Percentiles rank a stretch among this genome's conserved stretches.
phyloP scores from a whole-genome alignment of 2,797 vertebrate genomes.

The Diplodus sargus region DNA sequence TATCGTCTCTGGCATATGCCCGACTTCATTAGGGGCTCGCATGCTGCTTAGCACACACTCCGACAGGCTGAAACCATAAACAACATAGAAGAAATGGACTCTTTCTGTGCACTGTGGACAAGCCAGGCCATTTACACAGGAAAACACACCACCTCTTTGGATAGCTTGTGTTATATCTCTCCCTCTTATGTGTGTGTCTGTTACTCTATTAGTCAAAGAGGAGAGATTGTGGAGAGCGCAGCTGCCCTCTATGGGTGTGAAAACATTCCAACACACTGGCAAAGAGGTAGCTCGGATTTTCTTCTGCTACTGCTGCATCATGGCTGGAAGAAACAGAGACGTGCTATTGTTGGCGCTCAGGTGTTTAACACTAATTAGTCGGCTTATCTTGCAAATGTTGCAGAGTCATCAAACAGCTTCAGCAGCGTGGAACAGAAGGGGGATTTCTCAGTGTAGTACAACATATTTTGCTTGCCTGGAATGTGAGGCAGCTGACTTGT shows the following conservation, averaged over 20 bases:
- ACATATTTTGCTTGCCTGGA: slow-evolving; percentile 35
- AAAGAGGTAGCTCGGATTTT: slow-evolving; percentile 27
- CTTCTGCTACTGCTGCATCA: slow-evolving; percentile 37
- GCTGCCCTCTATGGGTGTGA: slow-evolving; percentile 84
- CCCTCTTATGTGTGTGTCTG: slow-evolving; percentile 2
- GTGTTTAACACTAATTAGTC: slow-evolving; percentile 72
- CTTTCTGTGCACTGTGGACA: slow-evolving; percentile 25
- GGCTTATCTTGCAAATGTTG: slow-evolving; percentile 59
- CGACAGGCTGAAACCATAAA: slow-evolving; percentile 42
- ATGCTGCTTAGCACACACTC: slow-evolving; percentile 42
- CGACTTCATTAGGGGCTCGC: slow-evolving; percentile 53
- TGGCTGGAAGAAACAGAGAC: slow-evolving; percentile 40
- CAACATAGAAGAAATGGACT: slow-evolving; percentile 36
- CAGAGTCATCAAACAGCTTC: slow-evolving; percentile 45
- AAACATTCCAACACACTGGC: slow-evolving; percentile 39
- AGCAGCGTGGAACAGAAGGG: slow-evolving; percentile 14
- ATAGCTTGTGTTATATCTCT: slow-evolving; percentile 29
- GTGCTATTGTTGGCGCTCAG: slow-evolving; percentile 58
- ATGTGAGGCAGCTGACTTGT: slow-evolving; percentile 43
- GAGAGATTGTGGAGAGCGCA: slow-evolving; percentile 70
- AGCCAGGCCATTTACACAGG: slow-evolving; percentile 33
- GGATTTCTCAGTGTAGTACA: slow-evolving; percentile 22
- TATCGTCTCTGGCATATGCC: slow-evolving; percentile 57
- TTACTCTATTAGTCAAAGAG: slow-evolving; percentile 33
- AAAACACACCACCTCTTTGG: slow-evolving; percentile 34